Conservation (phyloP, 2,113 vertebrate genomes). For the Eudyptes chrysolophus region DNA sequence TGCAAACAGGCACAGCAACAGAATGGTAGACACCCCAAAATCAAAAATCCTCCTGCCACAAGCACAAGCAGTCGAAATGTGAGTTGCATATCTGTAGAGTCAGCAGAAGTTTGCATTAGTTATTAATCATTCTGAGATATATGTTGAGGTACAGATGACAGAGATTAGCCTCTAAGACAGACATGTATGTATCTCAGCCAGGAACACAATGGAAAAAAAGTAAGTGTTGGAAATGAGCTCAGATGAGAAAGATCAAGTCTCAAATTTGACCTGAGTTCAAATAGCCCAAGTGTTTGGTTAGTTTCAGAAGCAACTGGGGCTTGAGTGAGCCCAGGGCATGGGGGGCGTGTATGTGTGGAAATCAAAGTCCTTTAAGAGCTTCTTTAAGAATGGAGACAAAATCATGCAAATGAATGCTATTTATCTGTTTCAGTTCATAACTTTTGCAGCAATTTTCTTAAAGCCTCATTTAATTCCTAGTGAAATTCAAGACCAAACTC, state of each 20-base stretch:
- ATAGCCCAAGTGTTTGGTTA: neutral
- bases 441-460: neutral
- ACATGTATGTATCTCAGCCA: neutral
- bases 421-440: neutral
- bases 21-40: constrained; percentile 44
- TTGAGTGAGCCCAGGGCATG: neutral
- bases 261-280: neutral
- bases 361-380: neutral
- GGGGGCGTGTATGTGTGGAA: too few relatives aligned
- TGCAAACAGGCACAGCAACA: constrained; percentile 21
- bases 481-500: neutral
- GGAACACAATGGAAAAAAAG: neutral
- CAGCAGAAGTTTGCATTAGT: constrained; percentile 34
- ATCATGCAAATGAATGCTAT: neutral
- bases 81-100: constrained; percentile 52
- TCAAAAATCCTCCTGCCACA: neutral
- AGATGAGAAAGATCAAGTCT: neutral
- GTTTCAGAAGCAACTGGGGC: neutral
- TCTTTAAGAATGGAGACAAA: neutral
- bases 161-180: neutral
- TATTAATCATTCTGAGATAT: neutral
- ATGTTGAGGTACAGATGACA: neutral
- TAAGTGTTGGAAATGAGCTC: neutral
- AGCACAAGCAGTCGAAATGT: constrained; percentile 39
- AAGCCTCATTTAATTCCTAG: neutral